Conservation (phyloP, 2,888 invertebrate genomes). For the Plagodis dolabraria region DNA sequence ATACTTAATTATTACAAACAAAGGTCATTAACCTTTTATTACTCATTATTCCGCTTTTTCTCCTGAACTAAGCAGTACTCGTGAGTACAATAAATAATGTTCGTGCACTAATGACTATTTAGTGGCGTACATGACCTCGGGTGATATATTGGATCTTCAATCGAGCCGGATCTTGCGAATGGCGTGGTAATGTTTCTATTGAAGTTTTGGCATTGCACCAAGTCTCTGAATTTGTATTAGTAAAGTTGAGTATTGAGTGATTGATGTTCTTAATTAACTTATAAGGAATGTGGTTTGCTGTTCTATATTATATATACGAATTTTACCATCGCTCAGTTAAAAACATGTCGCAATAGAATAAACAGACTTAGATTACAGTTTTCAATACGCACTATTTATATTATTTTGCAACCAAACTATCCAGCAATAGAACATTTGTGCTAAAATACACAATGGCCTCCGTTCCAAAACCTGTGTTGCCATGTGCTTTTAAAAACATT, state of each 20-base stretch:
- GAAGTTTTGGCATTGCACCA: constrained; percentile 16
- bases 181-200: constrained; percentile 23
- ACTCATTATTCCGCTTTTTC: constrained; percentile 20
- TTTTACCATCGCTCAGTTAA: too few species aligned
- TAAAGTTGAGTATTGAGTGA: not conserved
- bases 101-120: constrained; percentile 44
- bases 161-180: constrained; percentile 27
- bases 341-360: too few species aligned
- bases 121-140: constrained; percentile 43
- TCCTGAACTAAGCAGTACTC: constrained; percentile 14
- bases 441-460: too few species aligned
- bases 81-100: constrained; percentile 35
- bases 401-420: too few species aligned
- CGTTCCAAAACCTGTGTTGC: too few species aligned
- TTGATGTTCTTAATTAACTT: not conserved
- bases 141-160: constrained; percentile 34
- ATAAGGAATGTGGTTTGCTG: too few species aligned
- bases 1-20: constrained; percentile 4
- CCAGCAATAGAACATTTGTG: too few species aligned
- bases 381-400: too few species aligned
- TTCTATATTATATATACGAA: too few species aligned
- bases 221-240: constrained; percentile 5
- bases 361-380: too few species aligned
- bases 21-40: constrained; percentile 18
- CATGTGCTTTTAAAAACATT: too few species aligned